Conservation (phyloP, 1,140 invertebrate species). For the Cydia amplana region DNA sequence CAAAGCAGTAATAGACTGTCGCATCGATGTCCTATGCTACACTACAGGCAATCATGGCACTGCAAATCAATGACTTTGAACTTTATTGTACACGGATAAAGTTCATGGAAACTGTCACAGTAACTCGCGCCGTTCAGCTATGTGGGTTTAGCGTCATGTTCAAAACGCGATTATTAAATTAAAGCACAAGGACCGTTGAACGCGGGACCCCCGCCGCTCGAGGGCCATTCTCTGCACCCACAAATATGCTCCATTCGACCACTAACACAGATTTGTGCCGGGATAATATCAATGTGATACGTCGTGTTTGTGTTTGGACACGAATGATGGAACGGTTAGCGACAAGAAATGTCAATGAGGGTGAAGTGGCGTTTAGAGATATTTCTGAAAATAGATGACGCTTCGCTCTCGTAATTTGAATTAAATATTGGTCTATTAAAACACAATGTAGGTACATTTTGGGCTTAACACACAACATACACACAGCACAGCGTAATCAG, state of each 20-base stretch:
- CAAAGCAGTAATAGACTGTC: constrained; percentile 29
- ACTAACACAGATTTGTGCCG: constrained; percentile 42
- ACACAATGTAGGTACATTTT: not conserved
- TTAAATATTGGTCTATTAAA: not conserved
- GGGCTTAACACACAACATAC: not conserved
- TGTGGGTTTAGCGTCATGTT: constrained; percentile 41
- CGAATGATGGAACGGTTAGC: constrained; percentile 30
- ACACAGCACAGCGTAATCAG: too few relatives aligned
- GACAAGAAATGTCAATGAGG: constrained; percentile 37
- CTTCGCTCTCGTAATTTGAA: not conserved
- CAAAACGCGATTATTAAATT: constrained; percentile 66
- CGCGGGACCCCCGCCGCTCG: constrained; percentile 50
- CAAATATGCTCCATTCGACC: constrained; percentile 46
- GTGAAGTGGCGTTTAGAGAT: constrained; percentile 35
- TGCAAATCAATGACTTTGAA: constrained; percentile 1
- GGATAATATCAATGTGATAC: constrained; percentile 45
- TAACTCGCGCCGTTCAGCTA: constrained; percentile 26
- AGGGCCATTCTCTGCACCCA: constrained; percentile 49
- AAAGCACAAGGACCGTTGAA: constrained; percentile 48
- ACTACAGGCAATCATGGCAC: not conserved
- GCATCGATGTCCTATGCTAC: constrained; percentile 29
- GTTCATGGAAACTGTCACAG: constrained; percentile 5
- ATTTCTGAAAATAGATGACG: constrained; percentile 4
- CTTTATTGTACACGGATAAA: constrained; percentile 7
- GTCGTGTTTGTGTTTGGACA: constrained; percentile 39